Percentiles rank a stretch among this genome's conserved stretches.
Conservation (phyloP, 2,113 vertebrate species). For the Suricata suricatta region DNA sequence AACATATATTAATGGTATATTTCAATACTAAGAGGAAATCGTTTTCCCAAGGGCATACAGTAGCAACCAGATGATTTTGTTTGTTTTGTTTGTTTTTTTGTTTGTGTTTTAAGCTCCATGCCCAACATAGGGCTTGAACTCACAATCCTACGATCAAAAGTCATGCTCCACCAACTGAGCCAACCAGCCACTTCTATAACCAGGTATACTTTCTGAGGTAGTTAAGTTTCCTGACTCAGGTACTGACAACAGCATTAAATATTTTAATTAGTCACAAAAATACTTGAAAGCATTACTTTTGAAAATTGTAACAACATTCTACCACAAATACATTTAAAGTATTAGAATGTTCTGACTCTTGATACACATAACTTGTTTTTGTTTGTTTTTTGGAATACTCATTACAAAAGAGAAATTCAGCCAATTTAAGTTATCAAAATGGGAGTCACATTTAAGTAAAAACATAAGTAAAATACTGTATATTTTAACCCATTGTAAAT, state of each 20-base stretch:
- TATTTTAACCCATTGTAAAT: slow-evolving; percentile 42
- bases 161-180: no score
- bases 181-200: neutral
- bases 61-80: neutral
- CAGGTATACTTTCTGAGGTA: neutral
- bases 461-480: slow-evolving; percentile 56
- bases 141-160: no score
- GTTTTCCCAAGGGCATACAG: neutral
- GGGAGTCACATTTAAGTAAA: neutral
- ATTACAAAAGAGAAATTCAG: slow-evolving; percentile 72
- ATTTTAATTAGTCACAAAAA: neutral
- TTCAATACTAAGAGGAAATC: neutral
- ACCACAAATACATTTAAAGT: slow-evolving; percentile 3
- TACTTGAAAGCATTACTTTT: neutral
- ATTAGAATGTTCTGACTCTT: slow-evolving; percentile 60
- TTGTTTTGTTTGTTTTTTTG: no score
- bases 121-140: no score
- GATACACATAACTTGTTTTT: slow-evolving; percentile 27
- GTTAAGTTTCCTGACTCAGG: neutral
- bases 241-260: neutral
- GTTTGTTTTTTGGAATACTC: neutral
- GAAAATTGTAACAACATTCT: neutral
- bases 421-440: slow-evolving; percentile 16
- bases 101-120: no score
- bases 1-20: neutral